Conservation (phyloP, 2,797 vertebrate genomes). For the Salarias fasciatus region DNA sequence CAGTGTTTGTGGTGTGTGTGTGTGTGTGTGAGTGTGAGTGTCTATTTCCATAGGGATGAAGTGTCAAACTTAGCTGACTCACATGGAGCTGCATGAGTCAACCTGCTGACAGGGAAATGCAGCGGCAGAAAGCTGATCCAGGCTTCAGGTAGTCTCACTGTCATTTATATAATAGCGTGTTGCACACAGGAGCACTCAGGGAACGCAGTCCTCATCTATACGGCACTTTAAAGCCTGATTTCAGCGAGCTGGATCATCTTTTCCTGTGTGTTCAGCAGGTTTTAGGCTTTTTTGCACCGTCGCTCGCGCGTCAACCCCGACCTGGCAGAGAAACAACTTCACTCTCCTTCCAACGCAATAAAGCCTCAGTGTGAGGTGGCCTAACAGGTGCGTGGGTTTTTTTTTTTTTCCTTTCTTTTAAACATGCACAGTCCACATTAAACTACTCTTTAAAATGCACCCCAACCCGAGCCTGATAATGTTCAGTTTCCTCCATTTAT, state of each 20-base stretch:
- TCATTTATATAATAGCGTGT: slow-evolving; percentile 45
- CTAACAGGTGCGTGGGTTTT: slow-evolving; percentile 19
- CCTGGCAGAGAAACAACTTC: slow-evolving; percentile 7
- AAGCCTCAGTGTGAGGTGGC: slow-evolving; percentile 13
- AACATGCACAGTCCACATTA: slow-evolving; percentile 39
- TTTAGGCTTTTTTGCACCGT: slow-evolving; percentile 26
- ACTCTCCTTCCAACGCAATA: slow-evolving; percentile 39
- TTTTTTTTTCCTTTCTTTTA: too few relatives aligned
- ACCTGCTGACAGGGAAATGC: slow-evolving; percentile 64
- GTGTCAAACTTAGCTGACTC: slow-evolving; percentile 68
- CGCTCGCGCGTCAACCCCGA: too few relatives aligned
- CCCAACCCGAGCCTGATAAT: slow-evolving; percentile 51
- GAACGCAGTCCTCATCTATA: slow-evolving; percentile 8
- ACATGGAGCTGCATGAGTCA: slow-evolving; percentile 56
- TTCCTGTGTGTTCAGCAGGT: slow-evolving; percentile 31
- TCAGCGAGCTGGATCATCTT: slow-evolving; percentile 3
- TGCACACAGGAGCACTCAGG: neutral
- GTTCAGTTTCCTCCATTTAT: slow-evolving; percentile 43
- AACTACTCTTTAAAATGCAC: slow-evolving; percentile 28
- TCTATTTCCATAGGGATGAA: slow-evolving; percentile 38
- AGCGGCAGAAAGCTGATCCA: slow-evolving; percentile 30
- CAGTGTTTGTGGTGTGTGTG: slow-evolving; percentile 4
- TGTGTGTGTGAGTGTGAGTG: slow-evolving; percentile 36
- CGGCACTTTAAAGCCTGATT: slow-evolving; percentile 8
- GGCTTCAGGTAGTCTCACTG: slow-evolving; percentile 46